phyloP scores from a whole-genome alignment of 2,797 vertebrate genomes.

The Leuciscus waleckii region DNA sequence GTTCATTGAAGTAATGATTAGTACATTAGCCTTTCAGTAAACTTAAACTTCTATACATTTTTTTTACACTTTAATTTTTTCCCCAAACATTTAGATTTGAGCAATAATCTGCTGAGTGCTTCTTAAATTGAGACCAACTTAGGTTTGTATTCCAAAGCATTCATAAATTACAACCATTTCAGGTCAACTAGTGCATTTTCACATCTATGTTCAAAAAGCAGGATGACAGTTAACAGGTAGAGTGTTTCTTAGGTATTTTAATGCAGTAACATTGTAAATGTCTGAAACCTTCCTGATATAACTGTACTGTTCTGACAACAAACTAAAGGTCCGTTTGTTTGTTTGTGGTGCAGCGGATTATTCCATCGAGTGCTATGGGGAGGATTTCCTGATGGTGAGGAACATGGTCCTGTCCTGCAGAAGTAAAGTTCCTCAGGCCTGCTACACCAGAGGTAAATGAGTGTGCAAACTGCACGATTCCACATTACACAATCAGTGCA shows the following conservation, averaged over 20 bases:
- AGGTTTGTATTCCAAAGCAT: not conserved
- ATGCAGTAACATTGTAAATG: not conserved
- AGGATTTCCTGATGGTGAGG: slow-evolving; percentile 69
- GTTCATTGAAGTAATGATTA: too few species aligned
- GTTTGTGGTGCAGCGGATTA: slow-evolving; percentile 56
- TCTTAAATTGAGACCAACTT: not conserved
- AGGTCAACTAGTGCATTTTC: not conserved
- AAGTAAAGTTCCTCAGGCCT: slow-evolving; percentile 68
- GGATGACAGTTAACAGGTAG: not conserved
- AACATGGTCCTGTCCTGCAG: slow-evolving; percentile 65
- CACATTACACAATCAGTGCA: not conserved
- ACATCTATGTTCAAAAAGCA: not conserved
- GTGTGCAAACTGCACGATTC: not conserved
- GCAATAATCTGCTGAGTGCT: not conserved
- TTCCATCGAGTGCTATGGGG: slow-evolving; percentile 70
- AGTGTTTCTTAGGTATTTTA: not conserved
- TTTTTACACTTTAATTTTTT: not conserved
- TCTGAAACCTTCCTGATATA: not conserved
- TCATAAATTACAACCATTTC: not conserved
- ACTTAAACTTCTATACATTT: not conserved
- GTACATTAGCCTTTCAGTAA: not conserved
- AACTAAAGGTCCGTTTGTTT: not conserved
- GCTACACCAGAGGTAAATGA: slow-evolving; percentile 73
- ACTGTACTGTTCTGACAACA: not conserved
- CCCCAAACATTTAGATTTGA: not conserved